Evolutionary conservation across 2,888 invertebrate species (phyloP).

Genomic region (Chrysopilus asiliformis): DNA sequence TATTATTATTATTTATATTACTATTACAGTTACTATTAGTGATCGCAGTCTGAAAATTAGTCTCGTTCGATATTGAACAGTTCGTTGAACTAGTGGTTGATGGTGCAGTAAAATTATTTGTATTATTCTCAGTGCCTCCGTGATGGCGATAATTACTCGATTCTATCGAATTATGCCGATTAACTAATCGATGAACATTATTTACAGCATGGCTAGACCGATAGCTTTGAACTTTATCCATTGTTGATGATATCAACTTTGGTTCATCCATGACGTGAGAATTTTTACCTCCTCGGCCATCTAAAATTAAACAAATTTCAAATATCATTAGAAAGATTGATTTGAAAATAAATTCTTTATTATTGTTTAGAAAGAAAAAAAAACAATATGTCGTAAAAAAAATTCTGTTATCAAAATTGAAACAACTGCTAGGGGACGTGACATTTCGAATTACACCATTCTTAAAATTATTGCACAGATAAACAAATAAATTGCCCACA

Average conservation of each 20-base stretch:
- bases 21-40: slow-evolving; percentile 7
- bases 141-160: slow-evolving; percentile 3
- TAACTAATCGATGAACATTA: slow-evolving; percentile 6
- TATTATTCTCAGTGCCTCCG: slow-evolving; percentile 1
- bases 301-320: slow-evolving; percentile 21
- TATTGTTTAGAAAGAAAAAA: too few relatives aligned
- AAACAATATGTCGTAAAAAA: too few relatives aligned
- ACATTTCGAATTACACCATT: too few relatives aligned
- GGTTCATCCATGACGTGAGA: slow-evolving; percentile 30
- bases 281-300: slow-evolving; percentile 29
- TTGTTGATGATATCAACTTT: slow-evolving; percentile 12
- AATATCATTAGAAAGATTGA: too few relatives aligned
- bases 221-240: slow-evolving; percentile 9
- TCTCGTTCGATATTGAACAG: not conserved
- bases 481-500: too few relatives aligned
- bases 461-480: too few relatives aligned
- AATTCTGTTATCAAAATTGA: too few relatives aligned
- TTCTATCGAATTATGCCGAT: slow-evolving; percentile 6
- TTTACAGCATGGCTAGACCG: slow-evolving; percentile 6
- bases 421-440: too few relatives aligned
- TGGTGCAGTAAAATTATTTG: not conserved
- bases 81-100: not conserved
- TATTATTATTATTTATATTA: slow-evolving; percentile 13
- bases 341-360: too few relatives aligned
- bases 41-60: not conserved